Evolutionary conservation across 2,888 invertebrate species (phyloP).

Genomic region (Melinopterus prodromus): DNA sequence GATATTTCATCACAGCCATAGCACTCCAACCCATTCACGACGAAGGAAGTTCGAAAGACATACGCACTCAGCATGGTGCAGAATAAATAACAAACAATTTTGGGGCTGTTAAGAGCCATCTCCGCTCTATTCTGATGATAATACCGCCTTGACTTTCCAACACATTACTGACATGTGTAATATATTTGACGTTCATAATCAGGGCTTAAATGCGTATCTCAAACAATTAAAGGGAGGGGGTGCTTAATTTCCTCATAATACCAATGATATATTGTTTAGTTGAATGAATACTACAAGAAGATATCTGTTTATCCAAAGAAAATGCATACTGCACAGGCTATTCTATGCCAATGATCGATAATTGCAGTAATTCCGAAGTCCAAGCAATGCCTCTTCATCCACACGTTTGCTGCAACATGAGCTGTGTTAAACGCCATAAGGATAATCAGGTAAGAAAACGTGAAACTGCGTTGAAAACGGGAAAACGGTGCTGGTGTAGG

Average conservation of each 20-base stretch:
- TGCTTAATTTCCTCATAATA: neutral
- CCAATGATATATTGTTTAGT: too few relatives aligned
- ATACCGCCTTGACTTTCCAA: neutral
- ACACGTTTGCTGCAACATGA: too few relatives aligned
- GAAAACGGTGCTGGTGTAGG: too few relatives aligned
- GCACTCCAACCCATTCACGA: neutral
- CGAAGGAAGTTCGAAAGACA: neutral
- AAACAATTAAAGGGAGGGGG: neutral
- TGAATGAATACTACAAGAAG: too few relatives aligned
- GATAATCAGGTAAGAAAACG: too few relatives aligned
- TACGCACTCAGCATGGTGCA: neutral
- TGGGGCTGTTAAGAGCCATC: neutral
- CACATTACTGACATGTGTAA: neutral
- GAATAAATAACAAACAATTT: neutral
- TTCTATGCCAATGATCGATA: too few relatives aligned
- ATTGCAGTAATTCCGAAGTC: too few relatives aligned
- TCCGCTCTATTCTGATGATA: neutral
- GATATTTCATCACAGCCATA: neutral
- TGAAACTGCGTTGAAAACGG: too few relatives aligned
- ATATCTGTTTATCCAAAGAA: too few relatives aligned
- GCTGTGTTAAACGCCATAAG: too few relatives aligned
- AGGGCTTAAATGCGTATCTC: neutral
- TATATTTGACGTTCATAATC: neutral
- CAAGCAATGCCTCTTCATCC: too few relatives aligned
- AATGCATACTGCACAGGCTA: too few relatives aligned